These are phyloP conservation scores for Hyles lineata DNA, from an alignment of 2,888 invertebrate species.

Conservation along the genomic window DNA sequence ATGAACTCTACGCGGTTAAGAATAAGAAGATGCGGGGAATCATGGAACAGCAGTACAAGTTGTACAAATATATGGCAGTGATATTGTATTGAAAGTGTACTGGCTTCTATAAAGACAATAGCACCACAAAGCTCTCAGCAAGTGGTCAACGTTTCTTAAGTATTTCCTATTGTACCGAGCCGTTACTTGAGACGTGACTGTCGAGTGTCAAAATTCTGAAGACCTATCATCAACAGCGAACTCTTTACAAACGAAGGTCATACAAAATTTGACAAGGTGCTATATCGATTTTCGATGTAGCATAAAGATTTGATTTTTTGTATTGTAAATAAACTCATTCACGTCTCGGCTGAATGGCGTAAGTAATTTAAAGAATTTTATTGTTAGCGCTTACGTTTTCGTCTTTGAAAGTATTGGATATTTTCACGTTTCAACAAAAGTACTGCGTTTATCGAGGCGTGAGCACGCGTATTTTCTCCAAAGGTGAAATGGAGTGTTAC, in stretches of 20 bases:
- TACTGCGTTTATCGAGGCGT: conserved; percentile 23
- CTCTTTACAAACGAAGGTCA: conserved; percentile 24
- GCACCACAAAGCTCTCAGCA: conserved; percentile 73
- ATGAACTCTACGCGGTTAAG: conserved; percentile 40
- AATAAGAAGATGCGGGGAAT: conserved; percentile 41
- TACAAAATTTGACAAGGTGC: conserved; percentile 28
- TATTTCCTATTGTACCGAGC: conserved; percentile 59
- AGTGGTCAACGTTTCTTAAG: conserved; percentile 75
- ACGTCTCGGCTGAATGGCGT: conserved; percentile 27
- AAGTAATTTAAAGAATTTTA: conserved; percentile 26
- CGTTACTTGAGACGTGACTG: conserved; percentile 65
- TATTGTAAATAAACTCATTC: conserved; percentile 30
- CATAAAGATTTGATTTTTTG: conserved; percentile 27
- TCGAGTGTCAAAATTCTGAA: conserved; percentile 24
- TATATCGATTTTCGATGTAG: conserved; percentile 38
- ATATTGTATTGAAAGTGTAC: conserved; percentile 66
- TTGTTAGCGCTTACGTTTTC: conserved; percentile 16
- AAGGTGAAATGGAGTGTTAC: conserved; percentile 21
- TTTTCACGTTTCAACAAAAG: conserved; percentile 26
- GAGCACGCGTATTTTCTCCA: conserved; percentile 21
- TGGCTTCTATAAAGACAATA: conserved; percentile 72
- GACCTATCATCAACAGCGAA: conserved; percentile 7
- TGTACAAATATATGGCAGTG: conserved; percentile 46
- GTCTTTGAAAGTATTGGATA: conserved; percentile 26
- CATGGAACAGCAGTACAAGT: conserved; percentile 35